A percentile compares a stretch with the other conserved stretches of the same genome.
phyloP scores from a whole-genome alignment of 2,888 invertebrate species.

The Beris chalybata region DNA sequence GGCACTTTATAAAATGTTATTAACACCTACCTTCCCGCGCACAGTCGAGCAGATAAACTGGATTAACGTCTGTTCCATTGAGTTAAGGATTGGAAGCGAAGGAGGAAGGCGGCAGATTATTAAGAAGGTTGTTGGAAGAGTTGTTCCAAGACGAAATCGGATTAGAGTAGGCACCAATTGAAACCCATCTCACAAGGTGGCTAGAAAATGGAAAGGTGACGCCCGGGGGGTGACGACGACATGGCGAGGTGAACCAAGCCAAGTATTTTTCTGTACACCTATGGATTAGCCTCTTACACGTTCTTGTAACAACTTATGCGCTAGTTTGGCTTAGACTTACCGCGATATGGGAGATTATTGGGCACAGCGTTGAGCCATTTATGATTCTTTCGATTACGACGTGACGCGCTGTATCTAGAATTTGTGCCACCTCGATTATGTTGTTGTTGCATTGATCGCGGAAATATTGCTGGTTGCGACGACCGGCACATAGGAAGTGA shows the following conservation, averaged over 20 bases:
- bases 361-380: conserved; percentile 16
- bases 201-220: too few relatives aligned
- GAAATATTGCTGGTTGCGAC: conserved; percentile 6
- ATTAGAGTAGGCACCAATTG: conserved; percentile 17
- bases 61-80: too few relatives aligned
- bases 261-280: conserved; percentile 6
- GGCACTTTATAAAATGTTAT: too few relatives aligned
- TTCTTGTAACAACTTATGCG: conserved; percentile 18
- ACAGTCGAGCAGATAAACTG: too few relatives aligned
- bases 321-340: conserved; percentile 31
- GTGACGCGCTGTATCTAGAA: too few relatives aligned
- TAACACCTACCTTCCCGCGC: too few relatives aligned
- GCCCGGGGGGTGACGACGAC: too few relatives aligned
- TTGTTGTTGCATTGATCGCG: conserved; percentile 18
- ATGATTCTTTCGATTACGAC: not conserved
- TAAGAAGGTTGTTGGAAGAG: too few relatives aligned
- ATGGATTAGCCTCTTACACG: conserved; percentile 30
- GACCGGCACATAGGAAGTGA: not conserved
- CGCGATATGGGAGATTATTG: conserved; percentile 13
- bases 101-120: too few relatives aligned
- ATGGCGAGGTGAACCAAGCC: not conserved
- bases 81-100: too few relatives aligned
- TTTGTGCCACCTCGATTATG: conserved; percentile 3
- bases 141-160: not conserved
- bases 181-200: conserved; percentile 1